These are phyloP conservation scores for Aphrocallistes beatrix DNA, from an alignment of 37 sponge, comb jelly and placozoan species.

Conservation along the genomic window DNA sequence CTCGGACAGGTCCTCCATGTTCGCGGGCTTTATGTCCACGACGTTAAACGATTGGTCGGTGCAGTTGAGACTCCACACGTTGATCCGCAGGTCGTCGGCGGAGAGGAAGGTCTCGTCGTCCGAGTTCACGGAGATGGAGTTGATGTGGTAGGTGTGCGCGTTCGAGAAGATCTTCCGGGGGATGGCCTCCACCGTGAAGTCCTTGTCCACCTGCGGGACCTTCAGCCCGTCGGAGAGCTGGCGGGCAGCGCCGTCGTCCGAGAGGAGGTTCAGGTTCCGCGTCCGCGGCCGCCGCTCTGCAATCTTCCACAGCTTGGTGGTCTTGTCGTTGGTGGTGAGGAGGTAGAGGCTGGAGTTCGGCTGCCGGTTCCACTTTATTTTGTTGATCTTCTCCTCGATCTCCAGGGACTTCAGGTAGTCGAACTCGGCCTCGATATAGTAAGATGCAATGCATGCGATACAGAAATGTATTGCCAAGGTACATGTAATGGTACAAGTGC, in stretches of 20 bases:
- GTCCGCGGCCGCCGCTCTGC: slow-evolving; percentile 68
- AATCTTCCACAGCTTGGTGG: slow-evolving; percentile 96
- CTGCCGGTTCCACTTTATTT: slow-evolving; percentile 83
- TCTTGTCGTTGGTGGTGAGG: slow-evolving; percentile 96
- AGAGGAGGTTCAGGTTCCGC: slow-evolving; percentile 64
- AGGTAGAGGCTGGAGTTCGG: slow-evolving; percentile 84
- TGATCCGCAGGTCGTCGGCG: slow-evolving; percentile 90
- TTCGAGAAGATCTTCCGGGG: slow-evolving; percentile 82
- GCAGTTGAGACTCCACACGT: slow-evolving; percentile 86
- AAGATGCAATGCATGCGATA: too few relatives aligned
- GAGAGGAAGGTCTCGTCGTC: slow-evolving; percentile 94
- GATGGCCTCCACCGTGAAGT: slow-evolving; percentile 77
- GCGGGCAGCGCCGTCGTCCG: slow-evolving; percentile 58
- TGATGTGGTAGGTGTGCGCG: slow-evolving; percentile 98
- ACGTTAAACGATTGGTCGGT: slow-evolving; percentile 88
- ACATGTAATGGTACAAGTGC: too few relatives aligned
- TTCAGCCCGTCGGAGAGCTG: slow-evolving; percentile 44
- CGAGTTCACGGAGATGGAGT: slow-evolving; percentile 95
- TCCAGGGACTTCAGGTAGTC: slow-evolving; percentile 99
- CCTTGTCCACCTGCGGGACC: slow-evolving; percentile 59
- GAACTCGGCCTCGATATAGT: slow-evolving; percentile 96
- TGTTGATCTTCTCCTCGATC: slow-evolving; percentile 98
- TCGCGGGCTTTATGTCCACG: slow-evolving; percentile 97
- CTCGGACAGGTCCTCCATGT: slow-evolving; percentile 99
- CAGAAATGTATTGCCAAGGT: too few relatives aligned